Conservation (phyloP, 2,888 invertebrate genomes). For the Drosophila helvetica region DNA sequence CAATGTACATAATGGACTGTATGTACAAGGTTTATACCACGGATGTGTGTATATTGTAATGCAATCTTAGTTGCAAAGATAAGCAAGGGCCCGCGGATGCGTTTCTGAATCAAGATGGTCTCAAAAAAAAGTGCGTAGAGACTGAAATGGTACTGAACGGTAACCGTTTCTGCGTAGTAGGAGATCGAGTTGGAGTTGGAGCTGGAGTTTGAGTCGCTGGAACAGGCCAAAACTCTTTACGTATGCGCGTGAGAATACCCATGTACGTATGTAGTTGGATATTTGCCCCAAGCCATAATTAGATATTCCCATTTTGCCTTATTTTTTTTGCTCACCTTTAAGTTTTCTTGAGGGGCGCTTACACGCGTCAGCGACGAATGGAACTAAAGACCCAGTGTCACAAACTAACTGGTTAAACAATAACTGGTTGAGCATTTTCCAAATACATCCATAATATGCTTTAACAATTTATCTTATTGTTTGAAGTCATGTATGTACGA, state of each 20-base stretch:
- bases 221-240: slow-evolving; percentile 14
- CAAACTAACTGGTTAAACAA: neutral
- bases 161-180: slow-evolving; percentile 60
- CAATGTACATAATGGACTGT: too few species aligned
- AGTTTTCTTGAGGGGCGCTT: slow-evolving; percentile 9
- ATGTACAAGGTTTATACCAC: neutral
- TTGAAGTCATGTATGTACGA: neutral
- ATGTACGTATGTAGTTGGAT: slow-evolving; percentile 18
- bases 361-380: slow-evolving; percentile 20
- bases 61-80: slow-evolving; percentile 21
- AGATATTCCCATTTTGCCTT: slow-evolving; percentile 53
- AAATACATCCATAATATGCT: neutral
- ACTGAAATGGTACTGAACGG: slow-evolving; percentile 65
- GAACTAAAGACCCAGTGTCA: slow-evolving; percentile 3
- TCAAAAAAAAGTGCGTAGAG: slow-evolving; percentile 68
- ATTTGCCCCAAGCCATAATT: slow-evolving; percentile 48
- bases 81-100: slow-evolving; percentile 62
- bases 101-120: slow-evolving; percentile 76
- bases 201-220: slow-evolving; percentile 29
- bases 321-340: slow-evolving; percentile 42
- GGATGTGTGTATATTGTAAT: slow-evolving; percentile 3
- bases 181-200: slow-evolving; percentile 6
- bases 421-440: neutral
- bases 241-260: slow-evolving; percentile 56
- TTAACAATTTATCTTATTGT: slow-evolving; percentile 25